Conservation (phyloP, 2,888 invertebrate genomes). For the Macrostomum cliftonense region DNA sequence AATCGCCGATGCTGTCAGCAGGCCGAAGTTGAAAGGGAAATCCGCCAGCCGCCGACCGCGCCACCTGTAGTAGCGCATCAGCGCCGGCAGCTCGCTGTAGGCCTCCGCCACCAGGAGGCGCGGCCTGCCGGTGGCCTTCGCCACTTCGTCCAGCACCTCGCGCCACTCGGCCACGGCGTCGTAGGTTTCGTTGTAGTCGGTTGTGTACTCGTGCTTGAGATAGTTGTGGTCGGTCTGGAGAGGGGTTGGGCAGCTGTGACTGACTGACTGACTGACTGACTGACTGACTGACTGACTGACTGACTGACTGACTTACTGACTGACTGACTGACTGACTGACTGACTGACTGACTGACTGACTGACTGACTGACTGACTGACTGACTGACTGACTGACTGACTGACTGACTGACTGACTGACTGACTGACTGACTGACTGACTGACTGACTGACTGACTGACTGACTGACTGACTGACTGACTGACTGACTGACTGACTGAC, state of each 20-base stretch:
- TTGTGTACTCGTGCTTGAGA: constrained; percentile 15
- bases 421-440: background rate
- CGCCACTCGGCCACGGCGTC: constrained; percentile 49
- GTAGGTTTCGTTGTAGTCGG: constrained; percentile 40
- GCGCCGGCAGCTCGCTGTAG: constrained; percentile 12
- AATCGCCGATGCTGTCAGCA: constrained; percentile 8
- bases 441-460: background rate
- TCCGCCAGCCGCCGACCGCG: constrained; percentile 24
- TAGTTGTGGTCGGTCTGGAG: constrained; percentile 11
- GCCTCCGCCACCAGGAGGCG: constrained; percentile 19
- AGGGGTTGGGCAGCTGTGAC: background rate
- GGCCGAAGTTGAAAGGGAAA: constrained; percentile 21
- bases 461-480: background rate
- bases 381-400: background rate
- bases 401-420: background rate
- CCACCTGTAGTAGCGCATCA: constrained; percentile 12
- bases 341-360: no score
- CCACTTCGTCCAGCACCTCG: constrained; percentile 44
- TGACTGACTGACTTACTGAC: no score
- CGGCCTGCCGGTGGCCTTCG: constrained; percentile 12
- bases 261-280: background rate
- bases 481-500: background rate
- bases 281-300: background rate
- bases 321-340: no score
- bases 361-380: no score